Percentiles rank a stretch among this genome's conserved stretches.
Conservation (phyloP, 2,797 vertebrate genomes). For the Macrochelys suwanniensis region DNA sequence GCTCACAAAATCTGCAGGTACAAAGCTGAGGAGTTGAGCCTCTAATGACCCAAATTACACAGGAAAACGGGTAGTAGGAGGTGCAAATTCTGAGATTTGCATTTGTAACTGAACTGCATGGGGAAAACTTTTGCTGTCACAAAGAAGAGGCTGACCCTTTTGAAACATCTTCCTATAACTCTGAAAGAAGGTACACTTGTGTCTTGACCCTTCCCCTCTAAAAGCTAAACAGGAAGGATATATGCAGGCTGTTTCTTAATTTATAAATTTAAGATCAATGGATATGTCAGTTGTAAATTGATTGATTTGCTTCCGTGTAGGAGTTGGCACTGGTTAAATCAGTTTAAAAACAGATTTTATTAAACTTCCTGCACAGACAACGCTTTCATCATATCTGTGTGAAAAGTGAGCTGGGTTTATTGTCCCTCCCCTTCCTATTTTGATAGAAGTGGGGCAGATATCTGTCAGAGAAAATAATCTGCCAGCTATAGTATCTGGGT, state of each 20-base stretch:
- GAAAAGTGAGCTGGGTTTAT: background rate
- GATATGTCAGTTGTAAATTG: background rate
- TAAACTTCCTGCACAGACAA: background rate
- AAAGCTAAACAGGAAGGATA: background rate
- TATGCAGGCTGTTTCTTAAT: background rate
- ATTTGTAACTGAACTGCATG: background rate
- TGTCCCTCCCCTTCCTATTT: background rate
- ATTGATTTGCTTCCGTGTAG: background rate
- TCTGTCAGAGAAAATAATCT: background rate
- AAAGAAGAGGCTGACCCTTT: background rate
- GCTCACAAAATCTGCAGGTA: background rate
- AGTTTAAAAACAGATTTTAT: slow-evolving; percentile 1
- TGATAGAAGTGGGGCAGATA: background rate
- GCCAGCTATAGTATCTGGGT: background rate
- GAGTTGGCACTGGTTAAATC: background rate
- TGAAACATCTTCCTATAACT: background rate
- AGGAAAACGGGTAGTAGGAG: background rate
- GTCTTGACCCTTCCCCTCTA: background rate
- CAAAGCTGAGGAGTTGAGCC: background rate
- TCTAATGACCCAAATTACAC: background rate
- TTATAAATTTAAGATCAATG: background rate
- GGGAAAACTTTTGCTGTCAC: background rate
- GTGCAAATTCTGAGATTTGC: background rate
- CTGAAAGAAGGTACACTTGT: background rate
- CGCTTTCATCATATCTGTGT: background rate